Evolutionary conservation across 2,113 vertebrate genomes (phyloP), one percentile per base, ranked within the genome.

Genomic region (Agapornis roseicollis): DNA sequence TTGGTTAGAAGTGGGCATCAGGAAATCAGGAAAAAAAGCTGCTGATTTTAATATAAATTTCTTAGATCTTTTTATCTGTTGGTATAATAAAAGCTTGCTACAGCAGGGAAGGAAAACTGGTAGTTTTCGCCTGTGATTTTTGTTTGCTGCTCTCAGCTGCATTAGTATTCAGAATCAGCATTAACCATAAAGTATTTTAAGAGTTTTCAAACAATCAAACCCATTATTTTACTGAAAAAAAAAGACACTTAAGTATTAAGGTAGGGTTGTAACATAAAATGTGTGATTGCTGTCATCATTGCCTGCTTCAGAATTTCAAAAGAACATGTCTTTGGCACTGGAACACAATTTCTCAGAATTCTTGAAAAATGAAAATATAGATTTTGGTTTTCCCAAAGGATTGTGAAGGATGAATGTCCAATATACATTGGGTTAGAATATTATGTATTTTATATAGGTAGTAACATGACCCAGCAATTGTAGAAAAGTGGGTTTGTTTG

Each of bases 141-240:
- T 82, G 41, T 80, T 88, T 71, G 68, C 22, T 81, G n/a, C 28
- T 83, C 41, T 85, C 29, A 83, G 17, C 33, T 80, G 33, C 46
- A 61, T 93, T 86, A 80, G 24, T 77, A 88, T 86, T 96, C 83
- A 61, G 58, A 69, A 69, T 76, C 56, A 61, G 35, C 53, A 72
- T 85, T 80, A 88, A 42, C 56, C 49, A 37, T 85, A 50, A 77
- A 83, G 44, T 80, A 61, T 90, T 85, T 74, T 60, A 83, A 77
- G 68, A 69, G 69, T 86, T 83, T 90, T 94, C 49, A 63, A 64
- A 35, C 66, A 86, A 85, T 80, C 72, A 83, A 83, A 52, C 50
- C 80, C 42, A 44, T 94, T 61, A 83, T 90, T 94, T 92, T 90
- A 42, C 60, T 90, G 64, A 86, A 89, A 86, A 86, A 89, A 86